Conservation (phyloP, 1,140 invertebrate species). For the Drosophila arizonae region DNA sequence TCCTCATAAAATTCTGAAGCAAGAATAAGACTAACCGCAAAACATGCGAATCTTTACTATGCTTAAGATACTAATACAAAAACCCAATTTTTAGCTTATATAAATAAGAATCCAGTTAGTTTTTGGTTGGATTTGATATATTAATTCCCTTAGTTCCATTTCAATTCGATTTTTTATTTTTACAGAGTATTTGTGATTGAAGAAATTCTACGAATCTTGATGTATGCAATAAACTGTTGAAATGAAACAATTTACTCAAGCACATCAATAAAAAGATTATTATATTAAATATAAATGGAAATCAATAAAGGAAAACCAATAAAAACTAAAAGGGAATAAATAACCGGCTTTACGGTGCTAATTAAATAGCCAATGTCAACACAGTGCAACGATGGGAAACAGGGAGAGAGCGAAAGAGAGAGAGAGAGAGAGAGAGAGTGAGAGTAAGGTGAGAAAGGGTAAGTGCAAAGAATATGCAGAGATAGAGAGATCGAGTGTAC, state of each 20-base stretch:
- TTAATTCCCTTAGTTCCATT: no score
- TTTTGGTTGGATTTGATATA: no score
- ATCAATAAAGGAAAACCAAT: background rate
- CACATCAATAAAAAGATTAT: constrained; percentile 30
- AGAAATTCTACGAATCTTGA: background rate
- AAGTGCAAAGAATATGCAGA: background rate
- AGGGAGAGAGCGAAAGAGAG: background rate
- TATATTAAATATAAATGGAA: background rate
- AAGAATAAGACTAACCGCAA: no score
- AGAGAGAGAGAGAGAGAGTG: background rate
- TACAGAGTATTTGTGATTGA: no score
- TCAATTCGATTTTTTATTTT: no score
- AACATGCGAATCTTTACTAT: no score
- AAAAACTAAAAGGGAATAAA: constrained; percentile 34
- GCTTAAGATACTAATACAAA: no score
- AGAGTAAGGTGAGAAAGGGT: background rate
- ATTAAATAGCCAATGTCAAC: constrained; percentile 16
- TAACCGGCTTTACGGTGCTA: constrained; percentile 24
- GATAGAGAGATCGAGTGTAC: no score
- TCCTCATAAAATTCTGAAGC: no score
- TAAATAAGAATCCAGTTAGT: no score
- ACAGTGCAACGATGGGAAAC: background rate
- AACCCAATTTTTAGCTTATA: no score
- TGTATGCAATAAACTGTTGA: constrained; percentile 36
- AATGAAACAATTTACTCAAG: constrained; percentile 50